Base-by-base conservation (phyloP, 2,888 invertebrate species). In the Pegoplata infirma region DNA sequence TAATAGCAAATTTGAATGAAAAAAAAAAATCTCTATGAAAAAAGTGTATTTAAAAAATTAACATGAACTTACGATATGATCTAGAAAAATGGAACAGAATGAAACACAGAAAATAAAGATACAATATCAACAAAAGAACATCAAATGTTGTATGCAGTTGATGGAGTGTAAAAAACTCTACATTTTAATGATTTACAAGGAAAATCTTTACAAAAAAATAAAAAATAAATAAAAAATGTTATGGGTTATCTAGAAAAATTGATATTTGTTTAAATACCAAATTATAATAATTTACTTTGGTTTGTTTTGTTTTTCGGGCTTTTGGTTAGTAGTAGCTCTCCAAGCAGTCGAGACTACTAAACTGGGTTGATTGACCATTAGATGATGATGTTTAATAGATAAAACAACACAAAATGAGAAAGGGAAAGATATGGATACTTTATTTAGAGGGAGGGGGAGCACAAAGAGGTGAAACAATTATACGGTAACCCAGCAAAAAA, bases 301-400 rank as follows among this genome's bases (percentile, higher is more conserved):
- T 58, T 63, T 12, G 16, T 16, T 21, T 12, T 10, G 40, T n/a
- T n/a, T n/a, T n/a, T n/a, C 6, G 21, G 2, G 14, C 14, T n/a
- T 14, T 17, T 47, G 1, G 6, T 8, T 16, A 8, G n/a, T 21
- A 23, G 23, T 10, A 23, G 7, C 21, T 51, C 14, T 51, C 6
- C n/a, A 21, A 51, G 46, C 14, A 25, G 25, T 32, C 21, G 0
- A 23, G 17, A 23, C 44, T 25, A 44, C 28, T 67, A 25, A n/a
- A 56, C 49, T 10, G 76, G 64, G 66, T 66, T 76, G 71, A 69
- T 55, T 69, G 73, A 69, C 68, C 63, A 73, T n/a, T 55, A 28
- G 16, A 40, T 21, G 59, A 36, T 49, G 25, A 10, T 17, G 16
- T 7, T 49, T 67, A 32, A 14, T 7, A 56, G 66, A 73, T 72